phyloP scores from a whole-genome alignment of 1,140 invertebrate genomes.

The Copidosoma floridanum region DNA sequence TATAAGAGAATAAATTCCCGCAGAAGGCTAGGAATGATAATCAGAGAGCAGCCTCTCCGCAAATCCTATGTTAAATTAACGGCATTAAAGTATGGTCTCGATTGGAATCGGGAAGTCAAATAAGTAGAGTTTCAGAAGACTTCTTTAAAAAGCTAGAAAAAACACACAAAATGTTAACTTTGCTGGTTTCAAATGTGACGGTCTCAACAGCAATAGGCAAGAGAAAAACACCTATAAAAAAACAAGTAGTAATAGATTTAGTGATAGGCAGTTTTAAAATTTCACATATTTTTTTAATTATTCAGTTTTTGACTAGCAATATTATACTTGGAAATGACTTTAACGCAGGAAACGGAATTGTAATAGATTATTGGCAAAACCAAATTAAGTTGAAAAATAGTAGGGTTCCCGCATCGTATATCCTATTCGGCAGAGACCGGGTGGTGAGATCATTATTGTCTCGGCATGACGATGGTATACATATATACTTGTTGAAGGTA shows the following conservation, averaged over 20 bases:
- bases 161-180: not conserved
- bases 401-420: not conserved
- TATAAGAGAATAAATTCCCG: not conserved
- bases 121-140: conserved; percentile 26
- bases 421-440: conserved; percentile 7
- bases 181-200: conserved; percentile 25
- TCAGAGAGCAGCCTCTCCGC: not conserved
- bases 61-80: not conserved
- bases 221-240: conserved; percentile 23
- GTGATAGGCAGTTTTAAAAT: conserved; percentile 2
- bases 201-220: conserved; percentile 24
- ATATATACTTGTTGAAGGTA: no score
- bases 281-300: conserved; percentile 17
- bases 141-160: conserved; percentile 20
- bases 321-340: conserved; percentile 32
- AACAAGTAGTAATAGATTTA: conserved; percentile 22
- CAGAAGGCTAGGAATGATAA: not conserved
- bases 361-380: conserved; percentile 19
- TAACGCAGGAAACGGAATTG: conserved; percentile 14
- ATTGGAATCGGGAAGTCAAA: conserved; percentile 29
- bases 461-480: no score
- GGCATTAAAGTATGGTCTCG: conserved; percentile 1
- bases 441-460: no score
- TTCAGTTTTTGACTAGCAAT: conserved; percentile 18
- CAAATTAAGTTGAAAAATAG: not conserved